phyloP scores from a whole-genome alignment of 1,140 invertebrate species.

The Drosophila watanabei region DNA sequence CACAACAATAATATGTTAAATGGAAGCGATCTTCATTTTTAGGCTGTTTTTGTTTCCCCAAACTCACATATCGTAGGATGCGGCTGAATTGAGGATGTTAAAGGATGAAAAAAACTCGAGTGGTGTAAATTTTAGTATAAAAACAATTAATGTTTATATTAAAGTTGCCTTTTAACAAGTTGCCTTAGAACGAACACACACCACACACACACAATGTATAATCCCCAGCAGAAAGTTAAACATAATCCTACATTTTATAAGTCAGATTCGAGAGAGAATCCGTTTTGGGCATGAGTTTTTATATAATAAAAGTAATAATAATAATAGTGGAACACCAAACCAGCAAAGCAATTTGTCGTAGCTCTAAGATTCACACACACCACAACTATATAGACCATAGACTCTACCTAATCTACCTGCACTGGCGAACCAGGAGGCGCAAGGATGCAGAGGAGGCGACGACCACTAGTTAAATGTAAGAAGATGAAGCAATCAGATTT shows the following conservation, averaged over 20 bases:
- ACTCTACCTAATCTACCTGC: constrained; percentile 28
- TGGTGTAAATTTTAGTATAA: constrained; percentile 61
- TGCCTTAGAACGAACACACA: constrained; percentile 65
- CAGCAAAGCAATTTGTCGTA: constrained; percentile 52
- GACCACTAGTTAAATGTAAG: constrained; percentile 52
- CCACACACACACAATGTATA: constrained; percentile 40
- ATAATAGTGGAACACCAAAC: constrained; percentile 3
- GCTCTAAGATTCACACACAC: constrained; percentile 32
- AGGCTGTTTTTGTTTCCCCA: background rate
- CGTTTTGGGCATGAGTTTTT: constrained; percentile 41
- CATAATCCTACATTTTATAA: constrained; percentile 47
- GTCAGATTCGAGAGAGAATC: constrained; percentile 4
- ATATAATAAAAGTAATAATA: constrained; percentile 13
- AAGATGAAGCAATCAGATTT: constrained; percentile 56
- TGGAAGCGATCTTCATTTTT: background rate
- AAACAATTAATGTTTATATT: constrained; percentile 67
- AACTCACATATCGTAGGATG: constrained; percentile 31
- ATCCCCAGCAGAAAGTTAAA: constrained; percentile 38
- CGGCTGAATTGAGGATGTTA: constrained; percentile 4
- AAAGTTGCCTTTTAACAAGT: constrained; percentile 81
- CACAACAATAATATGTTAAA: background rate
- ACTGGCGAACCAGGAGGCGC: background rate
- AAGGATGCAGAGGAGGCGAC: constrained; percentile 15
- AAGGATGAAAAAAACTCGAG: constrained; percentile 14
- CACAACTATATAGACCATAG: constrained; percentile 21